Percentiles rank a stretch among this genome's conserved stretches.
Evolutionary conservation across 1,140 invertebrate genomes (phyloP).

Genomic region (Dendrolimus kikuchii): DNA sequence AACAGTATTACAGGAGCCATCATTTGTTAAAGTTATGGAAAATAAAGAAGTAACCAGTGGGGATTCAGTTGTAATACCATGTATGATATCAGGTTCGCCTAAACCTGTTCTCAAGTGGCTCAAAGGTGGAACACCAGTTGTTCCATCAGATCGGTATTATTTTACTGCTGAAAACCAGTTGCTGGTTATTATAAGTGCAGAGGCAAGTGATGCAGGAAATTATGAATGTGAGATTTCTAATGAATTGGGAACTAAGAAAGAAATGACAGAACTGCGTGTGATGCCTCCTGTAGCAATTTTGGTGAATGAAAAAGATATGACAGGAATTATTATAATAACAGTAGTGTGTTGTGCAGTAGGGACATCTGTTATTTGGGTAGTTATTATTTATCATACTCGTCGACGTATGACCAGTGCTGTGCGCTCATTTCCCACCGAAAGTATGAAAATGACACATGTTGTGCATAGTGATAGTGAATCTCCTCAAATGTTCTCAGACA

Average conservation of each 20-base stretch:
- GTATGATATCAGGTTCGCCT: slow-evolving; percentile 88
- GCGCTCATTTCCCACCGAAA: slow-evolving; percentile 55
- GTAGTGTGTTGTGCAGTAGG: slow-evolving; percentile 91
- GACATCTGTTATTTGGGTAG: slow-evolving; percentile 93
- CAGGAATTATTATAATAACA: slow-evolving; percentile 90
- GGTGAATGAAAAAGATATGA: slow-evolving; percentile 79
- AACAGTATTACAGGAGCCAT: slow-evolving; percentile 88
- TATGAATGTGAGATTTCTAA: slow-evolving; percentile 94
- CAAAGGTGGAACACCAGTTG: slow-evolving; percentile 85
- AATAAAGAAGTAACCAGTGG: slow-evolving; percentile 86
- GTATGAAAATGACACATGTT: slow-evolving; percentile 65
- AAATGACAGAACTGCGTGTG: slow-evolving; percentile 70
- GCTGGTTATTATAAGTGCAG: slow-evolving; percentile 88
- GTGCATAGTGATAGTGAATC: slow-evolving; percentile 67
- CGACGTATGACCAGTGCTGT: slow-evolving; percentile 72
- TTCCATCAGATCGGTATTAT: slow-evolving; percentile 83
- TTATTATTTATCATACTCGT: slow-evolving; percentile 91
- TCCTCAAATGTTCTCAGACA: slow-evolving; percentile 64
- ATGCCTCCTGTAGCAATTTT: slow-evolving; percentile 72
- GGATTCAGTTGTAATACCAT: slow-evolving; percentile 88
- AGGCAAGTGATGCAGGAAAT: slow-evolving; percentile 82
- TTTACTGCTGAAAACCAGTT: slow-evolving; percentile 90
- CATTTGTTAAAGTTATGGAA: slow-evolving; percentile 88
- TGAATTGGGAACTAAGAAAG: slow-evolving; percentile 79
- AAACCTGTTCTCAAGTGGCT: slow-evolving; percentile 91